Conservation (phyloP, 2,888 invertebrate species). For the Napeogenes inachia region DNA sequence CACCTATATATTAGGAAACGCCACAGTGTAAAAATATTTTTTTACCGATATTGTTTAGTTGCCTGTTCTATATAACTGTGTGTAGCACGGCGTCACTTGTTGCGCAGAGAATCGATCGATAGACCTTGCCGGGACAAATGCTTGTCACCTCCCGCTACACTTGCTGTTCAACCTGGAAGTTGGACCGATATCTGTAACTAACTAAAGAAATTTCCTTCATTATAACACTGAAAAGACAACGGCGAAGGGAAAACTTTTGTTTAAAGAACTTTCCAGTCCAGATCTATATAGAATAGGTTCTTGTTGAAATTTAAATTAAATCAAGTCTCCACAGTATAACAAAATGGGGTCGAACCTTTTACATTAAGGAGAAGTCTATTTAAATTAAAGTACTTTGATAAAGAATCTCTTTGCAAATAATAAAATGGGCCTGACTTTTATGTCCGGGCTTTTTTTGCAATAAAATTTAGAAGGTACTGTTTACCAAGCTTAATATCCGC, state of each 20-base stretch:
- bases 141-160: constrained; percentile 37
- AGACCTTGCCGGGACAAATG: constrained; percentile 39
- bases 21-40: no score
- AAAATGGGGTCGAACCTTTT: constrained; percentile 3
- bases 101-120: constrained; percentile 69
- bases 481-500: not conserved
- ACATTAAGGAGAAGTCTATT: not conserved
- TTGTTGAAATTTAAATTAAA: no score
- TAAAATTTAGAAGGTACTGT: not conserved
- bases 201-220: not conserved
- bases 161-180: constrained; percentile 39
- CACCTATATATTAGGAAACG: no score
- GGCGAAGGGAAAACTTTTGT: no score
- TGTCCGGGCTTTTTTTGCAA: not conserved
- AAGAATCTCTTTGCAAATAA: constrained; percentile 1
- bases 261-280: no score
- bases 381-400: constrained; percentile 2
- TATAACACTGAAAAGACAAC: no score
- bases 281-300: no score
- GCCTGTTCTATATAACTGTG: constrained; percentile 11
- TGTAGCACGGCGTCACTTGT: constrained; percentile 54
- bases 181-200: constrained; percentile 4
- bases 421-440: not conserved
- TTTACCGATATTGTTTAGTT: not conserved
- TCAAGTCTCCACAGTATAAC: not conserved